Evolutionary conservation across 2,797 vertebrate species (phyloP).

Genomic region (Glyptemys insculpta): DNA sequence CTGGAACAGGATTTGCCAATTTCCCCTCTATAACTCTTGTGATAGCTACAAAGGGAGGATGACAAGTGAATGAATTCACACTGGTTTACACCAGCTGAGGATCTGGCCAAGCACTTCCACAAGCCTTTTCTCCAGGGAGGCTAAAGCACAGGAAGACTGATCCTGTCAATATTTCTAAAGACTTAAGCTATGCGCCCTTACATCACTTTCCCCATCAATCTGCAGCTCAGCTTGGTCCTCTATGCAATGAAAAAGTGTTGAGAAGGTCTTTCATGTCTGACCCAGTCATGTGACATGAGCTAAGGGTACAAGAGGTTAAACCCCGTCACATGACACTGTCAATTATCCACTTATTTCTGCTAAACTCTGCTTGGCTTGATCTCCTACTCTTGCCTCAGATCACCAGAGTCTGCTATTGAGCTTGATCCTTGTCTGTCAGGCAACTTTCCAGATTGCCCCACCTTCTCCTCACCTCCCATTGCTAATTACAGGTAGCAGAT

Average conservation of each 20-base stretch:
- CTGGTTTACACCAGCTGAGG: conserved; percentile 55
- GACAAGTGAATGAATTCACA: conserved; percentile 28
- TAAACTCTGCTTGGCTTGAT: background rate
- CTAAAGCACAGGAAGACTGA: conserved; percentile 13
- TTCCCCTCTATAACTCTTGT: background rate
- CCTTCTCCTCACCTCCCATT: background rate
- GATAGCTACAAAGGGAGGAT: conserved; percentile 56
- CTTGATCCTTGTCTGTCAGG: background rate
- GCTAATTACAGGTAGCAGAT: background rate
- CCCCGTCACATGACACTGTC: background rate
- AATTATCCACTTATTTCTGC: background rate
- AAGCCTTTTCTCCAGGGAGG: conserved; percentile 18
- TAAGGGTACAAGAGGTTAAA: background rate
- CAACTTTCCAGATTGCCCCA: background rate
- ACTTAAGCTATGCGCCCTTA: background rate
- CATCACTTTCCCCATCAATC: conserved; percentile 1
- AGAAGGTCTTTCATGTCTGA: background rate
- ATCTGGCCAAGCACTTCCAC: background rate
- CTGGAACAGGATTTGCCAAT: background rate
- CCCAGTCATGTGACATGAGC: background rate
- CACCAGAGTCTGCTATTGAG: background rate
- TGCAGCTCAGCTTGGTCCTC: background rate
- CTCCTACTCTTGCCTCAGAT: background rate
- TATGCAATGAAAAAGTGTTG: conserved; percentile 2
- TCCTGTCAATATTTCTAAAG: conserved; percentile 41